phyloP scores from a whole-genome alignment of 2,113 vertebrate genomes.

The Dicerorhinus sumatrensis region DNA sequence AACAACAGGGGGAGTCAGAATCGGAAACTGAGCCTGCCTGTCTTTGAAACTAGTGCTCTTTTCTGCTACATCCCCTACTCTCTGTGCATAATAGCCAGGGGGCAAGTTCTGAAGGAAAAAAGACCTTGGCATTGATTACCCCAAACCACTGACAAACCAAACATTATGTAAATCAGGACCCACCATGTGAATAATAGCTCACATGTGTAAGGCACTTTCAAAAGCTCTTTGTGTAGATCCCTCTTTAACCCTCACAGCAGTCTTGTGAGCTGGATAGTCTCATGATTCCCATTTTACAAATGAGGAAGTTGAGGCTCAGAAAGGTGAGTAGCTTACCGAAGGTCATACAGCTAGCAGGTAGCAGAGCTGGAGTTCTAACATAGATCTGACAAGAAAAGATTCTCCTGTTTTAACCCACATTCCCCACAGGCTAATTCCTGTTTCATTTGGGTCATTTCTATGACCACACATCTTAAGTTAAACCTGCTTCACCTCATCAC shows the following conservation, averaged over 20 bases:
- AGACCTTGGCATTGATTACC: constrained; percentile 49
- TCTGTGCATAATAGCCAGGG: not conserved
- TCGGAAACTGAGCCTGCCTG: not conserved
- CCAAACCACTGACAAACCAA: constrained; percentile 72
- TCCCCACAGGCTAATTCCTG: not conserved
- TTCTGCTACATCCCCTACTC: not conserved
- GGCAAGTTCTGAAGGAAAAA: constrained; percentile 49
- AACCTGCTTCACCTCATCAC: not conserved
- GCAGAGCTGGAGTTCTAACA: not conserved
- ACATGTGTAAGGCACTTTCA: constrained; percentile 57
- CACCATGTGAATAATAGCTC: constrained; percentile 63
- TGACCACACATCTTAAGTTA: not conserved
- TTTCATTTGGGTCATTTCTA: not conserved
- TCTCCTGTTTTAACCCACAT: not conserved
- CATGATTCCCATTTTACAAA: not conserved
- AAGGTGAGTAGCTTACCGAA: not conserved
- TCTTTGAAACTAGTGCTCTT: not conserved
- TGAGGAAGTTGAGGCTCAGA: not conserved
- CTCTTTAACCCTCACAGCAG: constrained; percentile 44
- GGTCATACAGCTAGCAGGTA: not conserved
- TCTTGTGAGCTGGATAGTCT: not conserved
- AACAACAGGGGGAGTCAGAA: not conserved
- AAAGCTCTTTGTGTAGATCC: not conserved
- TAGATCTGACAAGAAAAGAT: not conserved
- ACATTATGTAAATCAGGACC: constrained; percentile 63